Evolutionary conservation across 2,797 vertebrate genomes (phyloP), one percentile per base, ranked within the genome.

Genomic region (Odontamblyopus rebecca): DNA sequence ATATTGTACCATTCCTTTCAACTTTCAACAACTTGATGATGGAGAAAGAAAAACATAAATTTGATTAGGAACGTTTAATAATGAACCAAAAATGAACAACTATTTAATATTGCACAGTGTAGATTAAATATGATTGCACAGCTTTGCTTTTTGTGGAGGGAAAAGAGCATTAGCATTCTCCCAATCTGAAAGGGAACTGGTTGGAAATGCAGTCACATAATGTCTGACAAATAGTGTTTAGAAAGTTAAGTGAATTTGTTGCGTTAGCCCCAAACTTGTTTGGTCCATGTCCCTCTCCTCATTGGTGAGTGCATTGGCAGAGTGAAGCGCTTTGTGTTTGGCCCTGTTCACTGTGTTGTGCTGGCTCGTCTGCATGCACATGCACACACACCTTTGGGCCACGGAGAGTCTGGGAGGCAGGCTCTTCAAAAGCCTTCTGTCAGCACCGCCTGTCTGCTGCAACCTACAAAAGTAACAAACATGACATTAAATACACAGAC

Each of bases 331-430:
- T 82, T 72, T 73, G 71, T 78, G 76, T 76, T 29, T 30, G 60
- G 74, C 70, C 41, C 68, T 68, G 71, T 78, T 86, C 76, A 81
- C 67, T 80, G 80, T 72, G 63, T 67, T 32, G 27, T 54, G 48
- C n/a, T 32, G 71, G 63, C 6, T 63, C 68, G 73, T 70, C 70
- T 82, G 73, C 71, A 71, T 77, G 67, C 61, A 91, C 50, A 67
- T 77, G 67, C 61, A 91, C 50, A 67, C 88, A 3, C 92, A 94
- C 94, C 93, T 85, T 86, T 85, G 86, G 85, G 88, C 83, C 82
- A 80, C 86, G 74, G 77, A 79, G 87, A 84, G 81, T 82, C 80
- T 74, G 74, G 74, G 68, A 60, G 80, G 87, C 79, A 70, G 82
- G 77, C 81, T 79, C 82, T 86, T 92, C 86, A 87, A 65, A 85